These are phyloP conservation scores for Cichlasoma orientale DNA, from an alignment of 2,797 vertebrate species.

Conservation along the genomic window DNA sequence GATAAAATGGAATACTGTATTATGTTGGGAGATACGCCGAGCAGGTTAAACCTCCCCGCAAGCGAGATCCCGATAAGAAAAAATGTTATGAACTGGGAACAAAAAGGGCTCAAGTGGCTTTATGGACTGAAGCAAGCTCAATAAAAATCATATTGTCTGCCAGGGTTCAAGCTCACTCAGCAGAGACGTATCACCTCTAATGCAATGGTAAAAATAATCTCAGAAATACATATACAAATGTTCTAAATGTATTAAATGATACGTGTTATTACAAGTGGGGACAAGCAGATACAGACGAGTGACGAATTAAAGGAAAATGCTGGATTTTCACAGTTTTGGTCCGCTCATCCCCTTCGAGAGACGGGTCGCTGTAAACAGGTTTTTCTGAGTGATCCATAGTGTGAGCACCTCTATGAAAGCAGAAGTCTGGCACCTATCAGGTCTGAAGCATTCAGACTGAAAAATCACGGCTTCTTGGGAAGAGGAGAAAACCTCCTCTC, in stretches of 20 bases:
- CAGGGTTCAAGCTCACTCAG: neutral
- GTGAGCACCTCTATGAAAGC: neutral
- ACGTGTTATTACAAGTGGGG: neutral
- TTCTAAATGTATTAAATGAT: neutral
- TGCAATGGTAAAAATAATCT: neutral
- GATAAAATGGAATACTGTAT: constrained; percentile 18
- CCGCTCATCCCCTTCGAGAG: no score
- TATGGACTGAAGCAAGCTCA: constrained; percentile 23
- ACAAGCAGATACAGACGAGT: neutral
- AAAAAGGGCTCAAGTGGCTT: constrained; percentile 13
- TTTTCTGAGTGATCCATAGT: neutral
- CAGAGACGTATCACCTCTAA: neutral
- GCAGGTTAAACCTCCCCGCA: constrained; percentile 5
- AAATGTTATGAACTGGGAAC: constrained; percentile 9
- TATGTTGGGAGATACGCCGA: neutral
- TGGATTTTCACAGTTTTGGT: neutral
- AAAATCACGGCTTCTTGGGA: no score
- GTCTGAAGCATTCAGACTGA: neutral
- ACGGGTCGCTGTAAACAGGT: no score
- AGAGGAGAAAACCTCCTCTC: no score
- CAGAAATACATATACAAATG: neutral
- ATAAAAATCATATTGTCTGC: neutral
- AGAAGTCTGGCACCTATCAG: neutral
- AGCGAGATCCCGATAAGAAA: constrained; percentile 6
- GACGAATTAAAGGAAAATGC: neutral